Evolutionary conservation across 2,113 vertebrate species (phyloP), one percentile per base, ranked within the genome.

Genomic region (Ammodytes marinus): DNA sequence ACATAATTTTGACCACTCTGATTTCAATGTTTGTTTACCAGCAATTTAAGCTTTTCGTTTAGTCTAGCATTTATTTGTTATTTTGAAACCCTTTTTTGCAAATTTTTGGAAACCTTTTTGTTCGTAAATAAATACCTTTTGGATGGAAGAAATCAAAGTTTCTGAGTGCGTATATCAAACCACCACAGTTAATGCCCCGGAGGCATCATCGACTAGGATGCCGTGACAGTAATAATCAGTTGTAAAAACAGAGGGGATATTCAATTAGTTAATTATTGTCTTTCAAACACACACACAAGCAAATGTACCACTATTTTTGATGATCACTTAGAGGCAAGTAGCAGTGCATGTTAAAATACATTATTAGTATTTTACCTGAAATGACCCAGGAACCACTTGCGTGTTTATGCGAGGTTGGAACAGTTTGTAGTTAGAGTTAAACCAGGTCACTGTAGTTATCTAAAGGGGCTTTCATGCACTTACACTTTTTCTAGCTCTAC

Each of bases 381-480:
- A 27, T 60, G 40, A 46, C 5, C 67, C 50, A 64, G 8, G 66
- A 35, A 71, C 11, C 0, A 37, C 58, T 64, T 35, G 4, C 14
- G 3, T 35, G 2, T 79, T 40, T n/a, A 40, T 66, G 42, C 17
- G 57, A 42, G 46, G 2, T 14, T 4, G 15, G 19, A n/a, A 27
- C 3, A 49, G 50, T 10, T 27, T 59, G 35, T 54, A 12, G 13
- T 73, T 66, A 13, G 35, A 66, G 43, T 43, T 55, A 50, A 69
- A 73, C 7, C 45, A n/a, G 53, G 3, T 1, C 8, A 14, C 42
- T 39, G 49, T 45, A 6, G 10, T 35, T 55, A 4, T 73, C 67
- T 69, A 69, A 64, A 83, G 53, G 8, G 6, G 6, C 13, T 46
- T 79, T 78, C 27, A 77, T 81, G 59, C 17, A 67, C 35, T 74